A percentile compares a stretch with the other conserved stretches of the same genome.
phyloP scores from a whole-genome alignment of 1,140 invertebrate species.

The Cherax quadricarinatus region DNA sequence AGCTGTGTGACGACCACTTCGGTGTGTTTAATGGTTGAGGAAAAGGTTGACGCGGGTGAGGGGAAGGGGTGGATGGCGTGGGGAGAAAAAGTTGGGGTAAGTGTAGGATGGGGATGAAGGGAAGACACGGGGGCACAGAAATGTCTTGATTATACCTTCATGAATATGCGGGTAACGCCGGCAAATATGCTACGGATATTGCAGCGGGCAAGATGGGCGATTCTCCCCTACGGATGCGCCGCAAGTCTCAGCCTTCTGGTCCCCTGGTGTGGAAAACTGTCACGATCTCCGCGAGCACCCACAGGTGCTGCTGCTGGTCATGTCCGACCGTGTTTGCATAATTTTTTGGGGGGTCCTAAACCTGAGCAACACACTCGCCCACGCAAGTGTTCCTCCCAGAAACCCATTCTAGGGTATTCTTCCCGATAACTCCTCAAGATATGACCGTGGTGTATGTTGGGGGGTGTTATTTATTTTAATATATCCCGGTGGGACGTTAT shows the following conservation, averaged over 20 bases:
- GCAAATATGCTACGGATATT: not conserved
- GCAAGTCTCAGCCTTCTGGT: not conserved
- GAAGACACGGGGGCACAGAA: not conserved
- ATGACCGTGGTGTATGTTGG: not conserved
- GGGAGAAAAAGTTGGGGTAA: not conserved
- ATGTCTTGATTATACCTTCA: conserved; percentile 17
- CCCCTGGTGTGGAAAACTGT: not conserved
- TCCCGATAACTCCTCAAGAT: not conserved
- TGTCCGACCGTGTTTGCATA: not conserved
- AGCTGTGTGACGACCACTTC: too few relatives aligned
- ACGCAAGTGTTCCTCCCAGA: not conserved
- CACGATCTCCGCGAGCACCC: not conserved
- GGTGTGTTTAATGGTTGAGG: too few relatives aligned
- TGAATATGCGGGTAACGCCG: conserved; percentile 19
- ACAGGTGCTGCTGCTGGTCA: not conserved
- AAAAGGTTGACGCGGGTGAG: not conserved
- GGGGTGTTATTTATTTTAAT: not conserved
- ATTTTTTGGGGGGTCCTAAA: not conserved
- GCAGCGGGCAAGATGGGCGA: not conserved
- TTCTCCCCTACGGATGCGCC: not conserved
- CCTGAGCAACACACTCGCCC: not conserved
- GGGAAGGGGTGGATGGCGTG: not conserved
- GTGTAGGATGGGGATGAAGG: not conserved
- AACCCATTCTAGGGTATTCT: too few relatives aligned
- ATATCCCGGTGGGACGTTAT: not conserved